A percentile compares a stretch with the other conserved stretches of the same genome.
These are phyloP conservation scores for Augochlora pura DNA, from an alignment of 1,140 invertebrate species.

Conservation along the genomic window DNA sequence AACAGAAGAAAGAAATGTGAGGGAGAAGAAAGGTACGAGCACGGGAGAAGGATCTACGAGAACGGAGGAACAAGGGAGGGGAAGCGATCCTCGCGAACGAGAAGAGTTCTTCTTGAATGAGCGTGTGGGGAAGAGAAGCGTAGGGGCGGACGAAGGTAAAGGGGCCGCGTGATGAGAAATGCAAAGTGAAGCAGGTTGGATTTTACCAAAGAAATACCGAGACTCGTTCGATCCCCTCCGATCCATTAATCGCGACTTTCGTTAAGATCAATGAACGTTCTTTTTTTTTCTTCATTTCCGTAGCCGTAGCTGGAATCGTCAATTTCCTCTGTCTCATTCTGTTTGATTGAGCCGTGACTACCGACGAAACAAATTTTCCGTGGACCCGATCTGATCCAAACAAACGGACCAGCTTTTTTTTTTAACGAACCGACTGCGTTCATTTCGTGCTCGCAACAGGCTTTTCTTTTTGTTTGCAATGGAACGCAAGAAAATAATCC, in stretches of 20 bases:
- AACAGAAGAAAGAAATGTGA: slow-evolving; percentile 17
- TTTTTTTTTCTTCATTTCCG: slow-evolving; percentile 53
- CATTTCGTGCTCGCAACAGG: too few relatives aligned
- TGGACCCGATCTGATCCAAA: too few relatives aligned
- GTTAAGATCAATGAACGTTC: slow-evolving; percentile 48
- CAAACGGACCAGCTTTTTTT: too few relatives aligned
- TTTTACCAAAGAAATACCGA: slow-evolving; percentile 39
- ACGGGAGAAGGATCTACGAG: slow-evolving; percentile 23
- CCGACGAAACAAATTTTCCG: too few relatives aligned
- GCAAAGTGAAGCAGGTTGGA: slow-evolving; percentile 52
- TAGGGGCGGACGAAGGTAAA: slow-evolving; percentile 3
- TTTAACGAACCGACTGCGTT: too few relatives aligned
- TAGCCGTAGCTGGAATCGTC: slow-evolving; percentile 17
- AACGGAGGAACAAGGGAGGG: neutral
- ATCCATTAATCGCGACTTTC: slow-evolving; percentile 55
- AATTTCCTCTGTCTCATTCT: neutral
- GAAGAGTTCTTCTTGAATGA: slow-evolving; percentile 30
- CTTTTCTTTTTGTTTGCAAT: too few relatives aligned
- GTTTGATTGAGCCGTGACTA: too few relatives aligned
- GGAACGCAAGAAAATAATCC: too few relatives aligned
- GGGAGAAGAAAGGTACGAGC: slow-evolving; percentile 27
- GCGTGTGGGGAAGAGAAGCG: neutral
- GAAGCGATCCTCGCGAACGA: slow-evolving; percentile 3
- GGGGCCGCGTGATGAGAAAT: slow-evolving; percentile 48
- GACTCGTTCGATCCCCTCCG: slow-evolving; percentile 51